Base-by-base conservation (phyloP, 2,113 vertebrate genomes). In the Paradoxurus hermaphroditus region DNA sequence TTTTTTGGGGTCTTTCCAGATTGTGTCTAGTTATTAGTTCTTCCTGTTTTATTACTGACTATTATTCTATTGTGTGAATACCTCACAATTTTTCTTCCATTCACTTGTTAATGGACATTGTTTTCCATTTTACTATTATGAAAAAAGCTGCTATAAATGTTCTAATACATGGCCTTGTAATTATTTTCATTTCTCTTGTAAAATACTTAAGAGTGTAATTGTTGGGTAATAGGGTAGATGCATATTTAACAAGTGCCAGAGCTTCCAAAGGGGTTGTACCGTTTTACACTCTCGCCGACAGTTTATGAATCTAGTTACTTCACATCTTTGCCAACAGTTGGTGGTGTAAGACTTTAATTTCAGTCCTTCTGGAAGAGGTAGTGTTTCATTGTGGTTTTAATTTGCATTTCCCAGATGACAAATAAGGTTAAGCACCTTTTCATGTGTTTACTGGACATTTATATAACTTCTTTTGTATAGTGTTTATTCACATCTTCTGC, bases 101-200 rank as follows among this genome's bases (percentile, higher is more conserved):
- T 84, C n/a, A 75, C 9, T 36, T 72, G 51, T 63, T 84, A 88
- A 62, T 59, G 34, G 67, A 11, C 46, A 83, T 89, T 63, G 34
- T 51, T 67, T 67, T 49, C 44, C 16, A 23, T 56, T n/a, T 85
- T 29, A 70, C 34, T 16, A 51, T 90, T 46, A 84, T 36, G 31
- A 44, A 85, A 77, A 90, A 67, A 67, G 36, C 5, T 56, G 59
- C 51, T 91, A 77, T 39, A 77, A 77, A 86, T n/a, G 63, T 78
- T 86, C n/a, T n/a, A 86, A 31, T 51, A 86, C 25, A 51, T 90
- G 44, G 27, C 16, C 95, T 41, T 72, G 41, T 6, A 87, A 25
- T 51, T 36, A 89, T 77, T 79, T 90, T 92, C 7, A 27, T 85
- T 95, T 91, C 51, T 94, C 53, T 81, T 92, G 49, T n/a, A 44